A percentile compares a stretch with the other conserved stretches of the same genome.
Conservation (phyloP, 1,140 invertebrate genomes). For the Cherax quadricarinatus region DNA sequence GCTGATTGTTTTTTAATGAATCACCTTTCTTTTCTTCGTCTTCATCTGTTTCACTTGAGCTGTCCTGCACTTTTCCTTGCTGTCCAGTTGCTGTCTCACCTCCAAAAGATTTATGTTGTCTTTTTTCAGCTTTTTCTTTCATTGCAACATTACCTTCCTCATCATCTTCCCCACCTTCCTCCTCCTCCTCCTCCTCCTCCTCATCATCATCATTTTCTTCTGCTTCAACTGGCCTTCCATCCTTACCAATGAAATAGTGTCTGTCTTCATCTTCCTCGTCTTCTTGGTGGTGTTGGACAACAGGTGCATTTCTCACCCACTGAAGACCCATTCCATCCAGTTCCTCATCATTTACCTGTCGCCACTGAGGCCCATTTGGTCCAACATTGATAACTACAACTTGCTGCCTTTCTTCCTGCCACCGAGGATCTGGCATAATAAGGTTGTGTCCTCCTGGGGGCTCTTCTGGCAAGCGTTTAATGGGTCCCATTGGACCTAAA, state of each 20-base stretch:
- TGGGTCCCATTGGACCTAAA: conserved; percentile 70
- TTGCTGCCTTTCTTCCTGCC: conserved; percentile 68
- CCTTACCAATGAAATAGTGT: conserved; percentile 72
- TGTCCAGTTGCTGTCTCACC: neutral
- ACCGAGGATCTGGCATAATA: conserved; percentile 68
- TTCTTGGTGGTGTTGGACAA: conserved; percentile 40
- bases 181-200: neutral
- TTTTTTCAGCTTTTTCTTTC: conserved; percentile 23
- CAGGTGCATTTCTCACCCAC: conserved; percentile 70
- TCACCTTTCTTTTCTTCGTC: neutral
- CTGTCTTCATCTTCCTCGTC: conserved; percentile 63
- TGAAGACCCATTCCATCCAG: conserved; percentile 71
- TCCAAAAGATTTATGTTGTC: conserved; percentile 4
- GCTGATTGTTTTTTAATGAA: conserved; percentile 16
- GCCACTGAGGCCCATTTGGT: conserved; percentile 71
- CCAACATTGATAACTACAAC: conserved; percentile 73
- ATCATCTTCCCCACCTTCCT: neutral
- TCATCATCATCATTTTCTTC: conserved; percentile 41
- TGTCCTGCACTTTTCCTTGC: neutral
- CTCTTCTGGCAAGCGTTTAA: conserved; percentile 56
- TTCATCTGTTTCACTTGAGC: neutral
- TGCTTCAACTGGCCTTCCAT: conserved; percentile 63
- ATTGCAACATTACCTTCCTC: neutral
- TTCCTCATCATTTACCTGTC: conserved; percentile 71
- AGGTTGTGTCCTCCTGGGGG: conserved; percentile 54